phyloP scores from a whole-genome alignment of 1,140 invertebrate species.

The Pissodes strobi region DNA sequence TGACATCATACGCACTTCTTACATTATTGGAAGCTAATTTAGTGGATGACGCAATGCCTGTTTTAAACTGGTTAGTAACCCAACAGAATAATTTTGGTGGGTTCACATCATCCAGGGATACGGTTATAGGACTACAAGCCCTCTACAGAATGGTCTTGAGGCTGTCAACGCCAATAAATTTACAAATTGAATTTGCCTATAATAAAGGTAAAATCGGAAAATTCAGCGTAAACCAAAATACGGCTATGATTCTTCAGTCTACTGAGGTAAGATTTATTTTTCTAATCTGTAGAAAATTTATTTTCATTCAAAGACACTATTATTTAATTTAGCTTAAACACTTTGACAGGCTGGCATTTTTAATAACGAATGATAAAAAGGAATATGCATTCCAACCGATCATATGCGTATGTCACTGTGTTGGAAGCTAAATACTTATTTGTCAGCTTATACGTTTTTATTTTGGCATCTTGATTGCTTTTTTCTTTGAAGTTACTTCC shows the following conservation, averaged over 20 bases:
- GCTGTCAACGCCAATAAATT: slow-evolving; percentile 44
- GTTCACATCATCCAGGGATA: slow-evolving; percentile 75
- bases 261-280: slow-evolving; percentile 54
- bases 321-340: too few relatives aligned
- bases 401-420: too few relatives aligned
- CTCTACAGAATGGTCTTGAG: slow-evolving; percentile 63
- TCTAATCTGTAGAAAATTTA: too few relatives aligned
- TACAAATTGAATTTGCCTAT: slow-evolving; percentile 53
- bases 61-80: slow-evolving; percentile 72
- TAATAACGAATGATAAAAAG: too few relatives aligned
- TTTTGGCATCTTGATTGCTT: too few relatives aligned
- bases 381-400: too few relatives aligned
- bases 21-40: slow-evolving; percentile 64
- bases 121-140: slow-evolving; percentile 68
- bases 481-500: too few relatives aligned
- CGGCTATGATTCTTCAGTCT: slow-evolving; percentile 57
- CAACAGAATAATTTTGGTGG: slow-evolving; percentile 79
- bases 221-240: slow-evolving; percentile 54
- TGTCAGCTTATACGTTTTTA: too few relatives aligned
- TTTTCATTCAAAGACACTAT: too few relatives aligned
- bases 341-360: too few relatives aligned
- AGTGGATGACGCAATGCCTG: slow-evolving; percentile 62
- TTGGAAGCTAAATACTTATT: too few relatives aligned
- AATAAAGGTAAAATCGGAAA: slow-evolving; percentile 42
- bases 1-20: slow-evolving; percentile 74